Base-by-base conservation (phyloP, 2,888 invertebrate genomes). In the Craniophora ligustri region DNA sequence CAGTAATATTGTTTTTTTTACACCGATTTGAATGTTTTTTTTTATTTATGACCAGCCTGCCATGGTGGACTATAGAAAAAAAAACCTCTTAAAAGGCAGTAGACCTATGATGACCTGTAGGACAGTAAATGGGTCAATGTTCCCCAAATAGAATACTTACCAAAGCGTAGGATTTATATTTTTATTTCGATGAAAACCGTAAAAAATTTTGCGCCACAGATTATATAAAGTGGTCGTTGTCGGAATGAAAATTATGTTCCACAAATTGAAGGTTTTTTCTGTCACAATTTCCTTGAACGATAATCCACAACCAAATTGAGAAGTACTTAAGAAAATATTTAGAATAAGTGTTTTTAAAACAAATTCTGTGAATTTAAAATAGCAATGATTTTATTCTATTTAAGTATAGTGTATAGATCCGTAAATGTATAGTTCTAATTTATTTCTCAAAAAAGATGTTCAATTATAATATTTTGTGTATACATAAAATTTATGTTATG, bases 321-420 rank as follows among this genome's bases (percentile, higher is more conserved):
- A 13, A 41, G 46, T 53, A 67, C 18, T 63, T 41, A 46, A 47
- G 28, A 28, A 64, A 49, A 35, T 39, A 26, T 50, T 26, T 54
- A 63, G 30, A 36, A 18, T 57, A 62, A 66, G 54, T 32, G 31
- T 51, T 48, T 30, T 55, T 41, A 42, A 48, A 58, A 39, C 54
- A 72, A 73, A 74, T 74, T 72, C 69, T 74, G 64, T 74, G 72
- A 74, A 73, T 73, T 73, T 73, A 66, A 32, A 56, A 63, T 58
- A 54, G 63, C 23, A 56, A 67, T 61, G 54, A 54, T 67, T 72
- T 58, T 62, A 60, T 41, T 54, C 15, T 54, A 58, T 36, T 23
- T 61, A 51, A 56, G 65, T 61, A 18, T 57, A 46, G 14, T 40
- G 2, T 19, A 6, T 61, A 63, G 21, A 10, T 3, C 5, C 4